Evolutionary conservation across 1,140 invertebrate genomes (phyloP), one percentile per base, ranked within the genome.

Genomic region (Lepidotrigona ventralis): DNA sequence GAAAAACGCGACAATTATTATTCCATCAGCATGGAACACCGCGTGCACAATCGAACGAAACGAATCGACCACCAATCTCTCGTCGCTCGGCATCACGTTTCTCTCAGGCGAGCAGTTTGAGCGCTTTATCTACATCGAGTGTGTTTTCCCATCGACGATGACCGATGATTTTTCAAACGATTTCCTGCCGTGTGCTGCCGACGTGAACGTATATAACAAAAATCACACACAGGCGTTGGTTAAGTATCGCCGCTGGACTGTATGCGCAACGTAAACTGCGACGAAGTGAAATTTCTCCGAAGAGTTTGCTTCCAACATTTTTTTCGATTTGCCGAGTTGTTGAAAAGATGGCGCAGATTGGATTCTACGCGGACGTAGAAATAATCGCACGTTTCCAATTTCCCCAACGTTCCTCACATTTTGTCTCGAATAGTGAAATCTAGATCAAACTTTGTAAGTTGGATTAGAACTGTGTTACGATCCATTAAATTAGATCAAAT

Each of bases 381-480:
- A 86, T 86, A 87, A 87, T 86, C 79, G 70, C 66, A 79, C 85
- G 53, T 86, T 8, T 46, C 74, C 77, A 53, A 60, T 86, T 81
- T 75, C 46, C 39, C 46, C 72, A 17, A 71, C 39, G 54, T 9
- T 33, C 9, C 39, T 46, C 39, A 8, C 33, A 17, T 81, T 72
- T 21, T 39, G 14, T 29, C 12, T 11, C 70, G 8, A 26, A n/a
- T 17, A 26, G 12, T 14, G 39, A 46, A 46, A 46, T 8, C 6
- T 46, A 46, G 6, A 46, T 46, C 39, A 8, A 46, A 46, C 39
- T 8, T 33, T 33, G 33, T 33, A 8, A 46, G 39, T 46, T 8
- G 6, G 39, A 39, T 39, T 39, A 39, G 39, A n/a, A 9, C 8
- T 46, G 39, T 8, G 39, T 46, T 46, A 46, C 39, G 39, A 39